Evolutionary conservation across 2,888 invertebrate species (phyloP), one percentile per base, ranked within the genome.

Genomic region (Himalopsyche anomala): DNA sequence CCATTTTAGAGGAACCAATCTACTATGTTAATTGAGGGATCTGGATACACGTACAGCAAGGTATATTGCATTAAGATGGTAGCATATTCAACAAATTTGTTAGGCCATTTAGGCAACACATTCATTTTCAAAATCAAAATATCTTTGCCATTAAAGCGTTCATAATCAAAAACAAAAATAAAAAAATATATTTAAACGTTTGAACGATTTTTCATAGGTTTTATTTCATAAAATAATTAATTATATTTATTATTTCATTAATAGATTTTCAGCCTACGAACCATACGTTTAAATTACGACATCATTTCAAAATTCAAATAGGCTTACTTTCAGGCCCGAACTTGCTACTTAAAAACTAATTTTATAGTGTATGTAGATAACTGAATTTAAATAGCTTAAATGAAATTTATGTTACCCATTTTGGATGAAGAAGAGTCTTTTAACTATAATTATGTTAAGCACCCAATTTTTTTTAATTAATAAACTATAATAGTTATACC

Each of bases 251-350:
- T 11, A n/a, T 19, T 62, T 19, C n/a, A 62, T 62, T 62, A 62
- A 62, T 62, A 62, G 62, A 62, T 62, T 62, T n/a, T 19, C 62
- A 62, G 19, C 62, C 19, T 19, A 62, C 62, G 62, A 62, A 8
- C 62, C 6, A 28, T 62, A 19, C 62, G 62, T 62, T 19, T 62
- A 19, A 62, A 62, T 62, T 62, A 19, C 9, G 62, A 5, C 19
- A 62, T 62, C 62, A 62, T 62, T 28, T 62, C 19, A 19, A 19
- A 62, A 62, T 19, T 19, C 62, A 62, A 62, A 62, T 62, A 19
- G 28, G 62, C 28, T 0, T 19, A 28, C 6, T 11, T 62, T 62
- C 62, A 19, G 62, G 11, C 19, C 9, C 19, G 28, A 62, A 62
- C 62, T 62, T 11, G 62, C 9, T 19, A 19, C 19, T 19, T n/a